Conservation (phyloP, 2,888 invertebrate genomes). For the Chesias legatella region DNA sequence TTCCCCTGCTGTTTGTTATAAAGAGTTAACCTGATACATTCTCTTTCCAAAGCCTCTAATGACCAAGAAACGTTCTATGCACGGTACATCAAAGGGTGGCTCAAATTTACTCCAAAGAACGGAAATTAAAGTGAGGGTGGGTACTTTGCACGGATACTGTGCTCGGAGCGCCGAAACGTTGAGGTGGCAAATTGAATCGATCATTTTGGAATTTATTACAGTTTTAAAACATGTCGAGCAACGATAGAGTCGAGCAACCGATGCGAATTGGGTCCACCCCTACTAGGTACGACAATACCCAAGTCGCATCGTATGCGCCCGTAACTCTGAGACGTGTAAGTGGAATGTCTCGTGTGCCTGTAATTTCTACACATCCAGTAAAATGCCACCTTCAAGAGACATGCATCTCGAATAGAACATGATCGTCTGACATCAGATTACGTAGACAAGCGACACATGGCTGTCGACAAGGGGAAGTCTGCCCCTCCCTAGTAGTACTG, state of each 20-base stretch:
- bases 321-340: no score
- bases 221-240: no score
- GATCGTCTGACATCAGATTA: constrained; percentile 31
- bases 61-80: constrained; percentile 32
- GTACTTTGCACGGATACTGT: constrained; percentile 20
- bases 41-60: constrained; percentile 28
- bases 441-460: constrained; percentile 28
- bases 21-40: no score
- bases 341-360: no score
- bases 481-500: no score
- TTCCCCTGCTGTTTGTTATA: no score
- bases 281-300: no score
- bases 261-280: no score
- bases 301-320: no score
- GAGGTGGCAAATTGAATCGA: constrained; percentile 6
- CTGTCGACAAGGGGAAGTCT: constrained; percentile 17
- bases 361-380: background rate
- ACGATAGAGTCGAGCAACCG: no score
- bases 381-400: constrained; percentile 11
- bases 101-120: constrained; percentile 54
- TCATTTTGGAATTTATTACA: background rate
- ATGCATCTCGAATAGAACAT: constrained; percentile 2
- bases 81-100: constrained; percentile 25
- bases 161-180: constrained; percentile 1
- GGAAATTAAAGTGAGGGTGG: constrained; percentile 58